Evolutionary conservation across 2,888 invertebrate genomes (phyloP).

Genomic region (Blera fallax): DNA sequence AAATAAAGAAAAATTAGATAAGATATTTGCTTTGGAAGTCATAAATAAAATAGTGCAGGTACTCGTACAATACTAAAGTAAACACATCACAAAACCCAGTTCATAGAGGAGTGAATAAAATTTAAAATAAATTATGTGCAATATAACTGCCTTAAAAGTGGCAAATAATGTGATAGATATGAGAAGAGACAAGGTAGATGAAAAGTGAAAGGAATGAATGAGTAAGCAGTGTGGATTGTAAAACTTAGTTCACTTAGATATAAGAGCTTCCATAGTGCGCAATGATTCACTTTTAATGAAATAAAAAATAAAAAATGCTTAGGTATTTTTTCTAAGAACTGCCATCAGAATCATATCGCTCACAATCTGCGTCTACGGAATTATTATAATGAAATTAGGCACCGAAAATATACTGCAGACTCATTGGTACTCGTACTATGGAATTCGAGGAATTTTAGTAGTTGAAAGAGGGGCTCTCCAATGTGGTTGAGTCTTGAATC

Average conservation of each 20-base stretch:
- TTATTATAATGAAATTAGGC: not conserved
- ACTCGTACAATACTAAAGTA: not conserved
- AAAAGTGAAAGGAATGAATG: constrained; percentile 47
- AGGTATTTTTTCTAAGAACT: not conserved
- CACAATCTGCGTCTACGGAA: not conserved
- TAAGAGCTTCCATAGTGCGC: not conserved
- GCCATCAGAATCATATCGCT: not conserved
- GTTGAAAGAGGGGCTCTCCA: too few relatives aligned
- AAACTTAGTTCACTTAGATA: not conserved
- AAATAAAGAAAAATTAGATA: not conserved
- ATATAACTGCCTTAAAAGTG: not conserved
- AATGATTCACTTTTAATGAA: constrained; percentile 21
- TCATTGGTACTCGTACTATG: not conserved
- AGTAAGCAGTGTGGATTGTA: not conserved
- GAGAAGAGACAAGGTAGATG: not conserved
- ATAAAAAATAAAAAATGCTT: not conserved
- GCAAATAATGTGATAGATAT: not conserved
- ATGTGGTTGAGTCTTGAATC: too few relatives aligned
- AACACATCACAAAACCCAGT: not conserved
- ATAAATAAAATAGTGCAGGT: not conserved
- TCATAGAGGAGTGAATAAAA: not conserved
- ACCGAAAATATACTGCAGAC: not conserved
- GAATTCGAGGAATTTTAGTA: not conserved
- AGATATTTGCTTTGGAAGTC: not conserved
- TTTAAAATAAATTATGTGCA: not conserved